Base-by-base conservation (phyloP, 2,888 invertebrate genomes). In the Resseliella maxima region DNA sequence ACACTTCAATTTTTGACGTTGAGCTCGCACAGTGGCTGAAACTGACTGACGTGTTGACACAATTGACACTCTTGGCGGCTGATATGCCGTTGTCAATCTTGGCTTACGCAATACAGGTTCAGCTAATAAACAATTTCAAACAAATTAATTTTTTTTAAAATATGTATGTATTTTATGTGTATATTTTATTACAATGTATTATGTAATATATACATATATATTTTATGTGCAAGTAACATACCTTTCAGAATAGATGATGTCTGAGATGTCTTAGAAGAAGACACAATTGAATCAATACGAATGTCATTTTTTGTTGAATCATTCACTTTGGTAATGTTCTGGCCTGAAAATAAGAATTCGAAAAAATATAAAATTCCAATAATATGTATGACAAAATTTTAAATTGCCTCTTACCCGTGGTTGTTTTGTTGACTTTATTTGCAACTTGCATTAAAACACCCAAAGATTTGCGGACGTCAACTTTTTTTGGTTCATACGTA, bases 11-110 rank as follows among this genome's bases (percentile, higher is more conserved):
- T 72, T 35, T 5, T 35, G 72, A 15, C 72, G 35, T 31, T 83
- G 83, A n/a, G 38, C 38, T 10, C 83, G 83, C 0, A 38, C 38
- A 83, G 3, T 83, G 5, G n/a, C 3, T n/a, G 83, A 6, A 0
- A 24, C 6, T 3, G 83, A 38, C n/a, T 36, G 83, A 38, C 83
- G 83, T 38, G 83, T 83, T 83, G 83, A 38, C 6, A 38, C n/a
- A 38, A 83, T 38, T 12, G 83, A 12, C n/a, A 83, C n/a, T n/a
- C n/a, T 83, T n/a, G 83, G 83, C 38, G 83, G 83, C 24, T 36
- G 36, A 18, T 36, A 1, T 8, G 36, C 1, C 5, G 24, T 5
- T 36, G 81, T 36, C 36, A 36, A 3, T 81, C 81, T 81, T 81
- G 81, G 36, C 81, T 81, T 81, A 81, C 81, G 36, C 36, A 36